Evolutionary conservation across 2,888 invertebrate species (phyloP).

Genomic region (Trachelus troglodyta): DNA sequence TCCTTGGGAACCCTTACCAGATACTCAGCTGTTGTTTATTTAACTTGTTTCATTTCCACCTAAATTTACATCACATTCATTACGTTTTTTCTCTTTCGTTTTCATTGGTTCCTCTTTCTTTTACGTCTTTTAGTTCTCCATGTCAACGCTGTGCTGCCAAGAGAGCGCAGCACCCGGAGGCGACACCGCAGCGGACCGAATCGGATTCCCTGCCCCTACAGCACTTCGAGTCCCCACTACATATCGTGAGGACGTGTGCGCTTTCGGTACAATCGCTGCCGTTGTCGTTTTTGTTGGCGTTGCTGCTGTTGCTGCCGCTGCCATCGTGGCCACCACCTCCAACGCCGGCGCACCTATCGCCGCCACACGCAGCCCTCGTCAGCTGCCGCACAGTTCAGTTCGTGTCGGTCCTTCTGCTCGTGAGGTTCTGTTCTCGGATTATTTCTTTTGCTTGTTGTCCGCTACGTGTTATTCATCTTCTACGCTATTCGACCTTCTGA

Average conservation of each 20-base stretch:
- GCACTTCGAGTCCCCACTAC: background rate
- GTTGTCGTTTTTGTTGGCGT: constrained; percentile 1
- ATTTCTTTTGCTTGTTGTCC: background rate
- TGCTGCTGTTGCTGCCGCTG: background rate
- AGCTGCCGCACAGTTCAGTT: constrained; percentile 53
- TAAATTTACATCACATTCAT: background rate
- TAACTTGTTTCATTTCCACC: background rate
- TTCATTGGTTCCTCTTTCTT: background rate
- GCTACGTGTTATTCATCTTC: background rate
- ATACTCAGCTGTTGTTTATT: background rate
- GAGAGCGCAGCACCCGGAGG: background rate
- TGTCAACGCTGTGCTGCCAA: background rate
- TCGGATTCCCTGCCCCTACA: background rate
- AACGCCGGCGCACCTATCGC: constrained; percentile 29
- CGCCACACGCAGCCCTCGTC: constrained; percentile 34
- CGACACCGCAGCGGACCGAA: background rate
- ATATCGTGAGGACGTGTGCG: background rate
- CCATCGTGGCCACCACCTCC: background rate
- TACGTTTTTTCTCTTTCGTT: background rate
- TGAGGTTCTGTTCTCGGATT: constrained; percentile 29
- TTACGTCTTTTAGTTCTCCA: background rate
- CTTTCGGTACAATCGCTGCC: background rate
- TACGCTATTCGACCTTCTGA: background rate
- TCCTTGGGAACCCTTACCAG: background rate
- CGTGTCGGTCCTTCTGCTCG: constrained; percentile 50